Conservation (phyloP, 2,113 vertebrate species). For the Triplophysa tibetana region DNA sequence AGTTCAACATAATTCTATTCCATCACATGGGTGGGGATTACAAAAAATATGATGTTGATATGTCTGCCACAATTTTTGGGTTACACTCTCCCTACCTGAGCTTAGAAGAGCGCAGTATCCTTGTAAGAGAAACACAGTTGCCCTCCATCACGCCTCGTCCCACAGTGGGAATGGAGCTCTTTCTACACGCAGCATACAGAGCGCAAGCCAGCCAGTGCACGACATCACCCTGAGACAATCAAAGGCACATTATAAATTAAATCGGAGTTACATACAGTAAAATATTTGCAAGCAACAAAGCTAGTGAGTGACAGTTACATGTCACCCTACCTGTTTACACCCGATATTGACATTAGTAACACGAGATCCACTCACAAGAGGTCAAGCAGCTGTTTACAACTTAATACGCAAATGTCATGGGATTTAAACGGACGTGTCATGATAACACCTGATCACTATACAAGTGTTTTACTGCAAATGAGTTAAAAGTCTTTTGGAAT, state of each 20-base stretch:
- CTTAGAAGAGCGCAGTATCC: constrained; percentile 90
- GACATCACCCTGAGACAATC: constrained; percentile 82
- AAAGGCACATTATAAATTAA: background rate
- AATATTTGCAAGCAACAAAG: too few species aligned
- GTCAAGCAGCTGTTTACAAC: too few species aligned
- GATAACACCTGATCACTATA: too few species aligned
- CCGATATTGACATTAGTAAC: background rate
- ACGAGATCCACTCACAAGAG: too few species aligned
- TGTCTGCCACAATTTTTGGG: fast-evolving
- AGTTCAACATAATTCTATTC: background rate
- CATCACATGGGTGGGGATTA: too few species aligned
- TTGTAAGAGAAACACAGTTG: constrained; percentile 94
- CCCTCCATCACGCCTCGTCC: constrained; percentile 93
- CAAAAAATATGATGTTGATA: too few species aligned
- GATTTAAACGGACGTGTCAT: too few species aligned
- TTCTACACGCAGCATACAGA: constrained; percentile 91
- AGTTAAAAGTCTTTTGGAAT: too few species aligned
- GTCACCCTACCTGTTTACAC: background rate
- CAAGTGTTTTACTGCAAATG: too few species aligned
- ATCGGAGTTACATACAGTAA: background rate
- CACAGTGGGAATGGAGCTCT: constrained; percentile 88
- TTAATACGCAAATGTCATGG: too few species aligned
- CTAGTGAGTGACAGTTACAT: background rate
- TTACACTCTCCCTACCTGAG: constrained; percentile 78
- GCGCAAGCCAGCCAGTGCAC: constrained; percentile 94